Evolutionary conservation across 2,888 invertebrate species (phyloP).

Genomic region (Penaeus monodon): DNA sequence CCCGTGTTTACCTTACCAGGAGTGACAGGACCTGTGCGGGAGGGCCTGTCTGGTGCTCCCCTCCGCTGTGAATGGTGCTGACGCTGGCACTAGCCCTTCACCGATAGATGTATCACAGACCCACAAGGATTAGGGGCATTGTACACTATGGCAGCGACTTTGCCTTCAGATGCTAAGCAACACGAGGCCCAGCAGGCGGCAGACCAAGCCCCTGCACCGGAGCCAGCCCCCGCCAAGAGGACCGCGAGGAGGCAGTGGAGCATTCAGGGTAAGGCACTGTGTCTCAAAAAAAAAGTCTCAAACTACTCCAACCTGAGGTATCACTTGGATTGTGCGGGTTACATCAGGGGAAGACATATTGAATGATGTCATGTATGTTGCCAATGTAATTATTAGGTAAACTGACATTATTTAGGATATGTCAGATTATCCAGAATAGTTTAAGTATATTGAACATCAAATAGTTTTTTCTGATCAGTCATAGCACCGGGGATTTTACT

Average conservation of each 20-base stretch:
- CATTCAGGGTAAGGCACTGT: constrained; percentile 25
- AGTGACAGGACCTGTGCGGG: neutral
- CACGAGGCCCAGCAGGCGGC: neutral
- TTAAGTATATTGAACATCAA: too few relatives aligned
- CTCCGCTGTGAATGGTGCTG: neutral
- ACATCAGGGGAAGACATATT: too few relatives aligned
- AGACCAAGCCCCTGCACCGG: neutral
- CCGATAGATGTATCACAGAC: neutral
- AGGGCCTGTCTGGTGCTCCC: neutral
- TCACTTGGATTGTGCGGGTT: neutral
- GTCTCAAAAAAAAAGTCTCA: neutral
- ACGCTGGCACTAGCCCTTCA: neutral
- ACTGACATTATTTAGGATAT: too few relatives aligned
- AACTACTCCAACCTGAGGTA: neutral
- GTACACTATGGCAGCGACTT: constrained; percentile 6
- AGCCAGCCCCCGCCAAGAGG: constrained; percentile 11
- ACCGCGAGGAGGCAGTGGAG: constrained; percentile 3
- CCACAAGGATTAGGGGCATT: too few relatives aligned
- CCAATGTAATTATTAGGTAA: too few relatives aligned
- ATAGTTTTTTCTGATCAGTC: too few relatives aligned
- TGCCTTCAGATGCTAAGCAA: neutral
- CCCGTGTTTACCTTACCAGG: constrained; percentile 12
- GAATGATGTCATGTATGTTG: too few relatives aligned
- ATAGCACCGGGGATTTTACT: too few relatives aligned
- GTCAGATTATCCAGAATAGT: too few relatives aligned